A percentile compares a stretch with the other conserved stretches of the same genome.
Evolutionary conservation across 2,888 invertebrate species (phyloP).

Genomic region (Acrocyrtus sp.): DNA sequence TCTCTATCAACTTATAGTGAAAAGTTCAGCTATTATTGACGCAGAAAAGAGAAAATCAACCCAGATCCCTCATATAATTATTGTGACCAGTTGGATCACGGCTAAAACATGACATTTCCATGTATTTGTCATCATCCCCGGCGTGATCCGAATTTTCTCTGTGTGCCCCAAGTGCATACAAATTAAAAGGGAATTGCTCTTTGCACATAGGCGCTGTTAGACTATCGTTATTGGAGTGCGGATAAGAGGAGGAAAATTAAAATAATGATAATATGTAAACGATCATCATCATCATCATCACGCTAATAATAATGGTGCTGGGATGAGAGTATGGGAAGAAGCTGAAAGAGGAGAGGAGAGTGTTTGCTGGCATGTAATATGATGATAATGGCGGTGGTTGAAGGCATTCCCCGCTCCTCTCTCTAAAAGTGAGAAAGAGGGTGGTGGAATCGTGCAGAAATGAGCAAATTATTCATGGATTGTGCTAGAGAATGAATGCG

Average conservation of each 20-base stretch:
- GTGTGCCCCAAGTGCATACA: too few species aligned
- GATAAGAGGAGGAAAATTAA: conserved; percentile 32
- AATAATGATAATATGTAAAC: conserved; percentile 45
- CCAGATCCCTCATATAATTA: too few species aligned
- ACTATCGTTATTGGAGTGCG: too few species aligned
- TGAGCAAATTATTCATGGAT: conserved; percentile 51
- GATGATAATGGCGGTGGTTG: background rate
- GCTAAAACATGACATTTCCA: too few species aligned
- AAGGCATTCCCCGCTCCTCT: background rate
- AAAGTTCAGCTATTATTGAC: too few species aligned
- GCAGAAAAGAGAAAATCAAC: too few species aligned
- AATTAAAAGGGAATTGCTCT: too few species aligned
- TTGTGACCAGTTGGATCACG: too few species aligned
- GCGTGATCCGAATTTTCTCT: too few species aligned
- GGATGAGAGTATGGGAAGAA: conserved; percentile 9
- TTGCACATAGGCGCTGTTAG: too few species aligned
- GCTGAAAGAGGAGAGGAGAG: background rate
- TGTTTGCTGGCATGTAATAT: background rate
- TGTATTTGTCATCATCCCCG: too few species aligned
- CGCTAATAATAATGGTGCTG: conserved; percentile 30
- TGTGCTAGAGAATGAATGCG: background rate
- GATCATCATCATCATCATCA: conserved; percentile 23
- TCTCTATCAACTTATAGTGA: too few species aligned
- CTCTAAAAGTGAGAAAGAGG: conserved; percentile 2
- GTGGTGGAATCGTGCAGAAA: conserved; percentile 49